Evolutionary conservation across 2,888 invertebrate species (phyloP), one percentile per base, ranked within the genome.

Genomic region (Imbricaverruca yamaguchii): DNA sequence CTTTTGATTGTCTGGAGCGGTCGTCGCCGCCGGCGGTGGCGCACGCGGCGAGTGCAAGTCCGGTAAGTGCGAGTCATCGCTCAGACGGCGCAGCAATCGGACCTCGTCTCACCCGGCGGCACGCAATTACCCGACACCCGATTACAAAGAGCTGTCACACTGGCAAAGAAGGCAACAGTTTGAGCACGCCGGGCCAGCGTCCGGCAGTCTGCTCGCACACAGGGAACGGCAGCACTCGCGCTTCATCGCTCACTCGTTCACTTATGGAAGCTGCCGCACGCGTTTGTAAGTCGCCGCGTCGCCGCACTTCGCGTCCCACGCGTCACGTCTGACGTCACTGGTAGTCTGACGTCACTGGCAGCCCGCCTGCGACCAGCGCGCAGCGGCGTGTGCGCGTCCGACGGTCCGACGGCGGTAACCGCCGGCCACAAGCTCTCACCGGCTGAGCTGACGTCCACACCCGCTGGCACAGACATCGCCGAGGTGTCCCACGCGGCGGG

Each of bases 1-100:
- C 69, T 69, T 69, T 69, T 69, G 69, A 69, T 69, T 69, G 25
- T 6, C 23, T 23, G 69, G 69, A 53, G 53, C 69, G n/a, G n/a
- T n/a, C n/a, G n/a, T n/a, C n/a, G n/a, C n/a, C n/a, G n/a, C n/a
- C n/a, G n/a, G n/a, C n/a, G 69, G n/a, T 53, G 8, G 7, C 25
- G 9, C 67, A 11, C 11, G n/a, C 23, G 67, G 10, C 25, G 12
- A 9, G 2, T 4, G 69, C 11, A 1, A 21, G 63, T 13, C 15
- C 21, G 11, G 11, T 23, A n/a, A n/a, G n/a, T 67, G 9, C 2
- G 8, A 21, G 15, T 1, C 25, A 3, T 25, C 25, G 12, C 25
- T 67, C 23, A 23, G 67, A 11, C 59, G 59, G 15, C 11, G 59
- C 12, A 11, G 0, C 59, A 15, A 11, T 1, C 59, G 59, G 59